Conservation (phyloP, 2,888 invertebrate species). For the Platycheirus albimanus region DNA sequence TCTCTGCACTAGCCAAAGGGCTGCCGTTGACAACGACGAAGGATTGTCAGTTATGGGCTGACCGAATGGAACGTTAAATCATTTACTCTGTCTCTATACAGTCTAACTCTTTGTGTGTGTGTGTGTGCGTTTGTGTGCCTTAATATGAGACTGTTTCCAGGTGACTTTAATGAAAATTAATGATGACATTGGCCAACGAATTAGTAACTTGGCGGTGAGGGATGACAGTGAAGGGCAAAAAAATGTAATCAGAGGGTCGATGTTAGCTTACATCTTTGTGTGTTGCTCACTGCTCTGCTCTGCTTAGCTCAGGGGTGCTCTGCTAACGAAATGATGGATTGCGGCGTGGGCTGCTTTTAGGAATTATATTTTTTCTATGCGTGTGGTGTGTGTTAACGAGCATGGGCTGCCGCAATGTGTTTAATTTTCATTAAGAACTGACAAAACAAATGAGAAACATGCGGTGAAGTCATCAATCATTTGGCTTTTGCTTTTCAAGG, state of each 20-base stretch:
- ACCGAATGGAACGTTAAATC: slow-evolving; percentile 58
- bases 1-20: slow-evolving; percentile 68
- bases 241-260: slow-evolving; percentile 52
- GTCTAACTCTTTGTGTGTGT: slow-evolving; percentile 14
- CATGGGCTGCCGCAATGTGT: slow-evolving; percentile 67
- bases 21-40: slow-evolving; percentile 70
- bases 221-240: slow-evolving; percentile 57
- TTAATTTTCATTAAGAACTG: slow-evolving; percentile 73
- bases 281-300: slow-evolving; percentile 2
- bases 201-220: slow-evolving; percentile 70
- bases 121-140: slow-evolving; percentile 5
- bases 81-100: slow-evolving; percentile 49
- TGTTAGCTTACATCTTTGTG: slow-evolving; percentile 8
- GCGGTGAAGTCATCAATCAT: slow-evolving; percentile 66
- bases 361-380: slow-evolving; percentile 57
- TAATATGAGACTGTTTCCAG: slow-evolving; percentile 61
- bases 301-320: slow-evolving; percentile 68
- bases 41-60: slow-evolving; percentile 67
- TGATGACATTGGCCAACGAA: slow-evolving; percentile 74
- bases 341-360: slow-evolving; percentile 64
- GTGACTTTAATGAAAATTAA: slow-evolving; percentile 75
- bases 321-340: slow-evolving; percentile 72
- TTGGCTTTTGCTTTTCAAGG: slow-evolving; percentile 11
- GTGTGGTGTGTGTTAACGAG: slow-evolving; percentile 58
- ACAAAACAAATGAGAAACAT: slow-evolving; percentile 72